Evolutionary conservation across 2,113 vertebrate species (phyloP), one percentile per base, ranked within the genome.

Genomic region (Anser cygnoides): DNA sequence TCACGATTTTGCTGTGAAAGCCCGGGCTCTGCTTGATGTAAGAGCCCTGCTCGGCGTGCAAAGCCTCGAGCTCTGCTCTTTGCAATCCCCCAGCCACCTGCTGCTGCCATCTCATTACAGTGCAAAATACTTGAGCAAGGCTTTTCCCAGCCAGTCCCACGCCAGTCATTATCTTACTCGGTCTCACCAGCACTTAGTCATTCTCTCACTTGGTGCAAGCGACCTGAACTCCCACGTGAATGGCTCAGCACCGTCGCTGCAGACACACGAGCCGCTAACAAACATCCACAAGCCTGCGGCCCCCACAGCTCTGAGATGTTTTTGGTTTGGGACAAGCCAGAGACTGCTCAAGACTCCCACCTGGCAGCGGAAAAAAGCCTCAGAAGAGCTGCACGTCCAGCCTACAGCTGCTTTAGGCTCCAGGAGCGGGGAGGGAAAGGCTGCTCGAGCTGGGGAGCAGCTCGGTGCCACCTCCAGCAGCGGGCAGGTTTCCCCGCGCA

Each of bases 341-440:
- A 77, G 16, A 21, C 49, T 44, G 2, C 18, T 35, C 20, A 7
- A 52, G 9, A 10, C 43, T 15, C 43, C 13, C 28, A 31, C 9
- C 33, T 22, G 39, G 5, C 6, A 10, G 49, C 2, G 10, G 33
- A 3, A 33, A 61, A 65, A 46, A 55, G 41, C 62, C 49, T 82
- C 63, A 2, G 13, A 13, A 3, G 19, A 13, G 33, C 50, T 35
- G 11, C 21, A 19, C 2, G 4, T 2, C 1, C 13, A 49, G 6
- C 52, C 25, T 6, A 12, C 6, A 1, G 37, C 43, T 25, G 8
- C 65, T 19, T 52, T 25, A 21, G 59, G 10, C 12, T 16, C 6
- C 25, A 21, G 11, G 16, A 35, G 39, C 1, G 4, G 28, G 4
- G 55, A 44, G 28, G 1, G 11, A 55, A 41, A 26, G 35, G 3